These are phyloP conservation scores for Pipistrellus pipistrellus DNA, from an alignment of 2,797 vertebrate species.

Conservation along the genomic window DNA sequence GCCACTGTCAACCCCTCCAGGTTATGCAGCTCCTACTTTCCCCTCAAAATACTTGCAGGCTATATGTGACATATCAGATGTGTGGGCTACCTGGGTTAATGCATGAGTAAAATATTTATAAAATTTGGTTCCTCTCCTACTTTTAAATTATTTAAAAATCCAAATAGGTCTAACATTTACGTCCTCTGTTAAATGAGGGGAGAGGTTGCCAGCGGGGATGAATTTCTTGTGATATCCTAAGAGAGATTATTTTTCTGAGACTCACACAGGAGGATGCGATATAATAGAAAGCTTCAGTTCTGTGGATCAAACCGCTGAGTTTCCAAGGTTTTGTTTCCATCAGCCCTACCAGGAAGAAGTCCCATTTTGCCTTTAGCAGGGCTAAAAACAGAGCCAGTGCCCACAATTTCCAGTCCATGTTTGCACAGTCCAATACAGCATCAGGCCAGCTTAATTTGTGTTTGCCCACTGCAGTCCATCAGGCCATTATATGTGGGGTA, in stretches of 20 bases:
- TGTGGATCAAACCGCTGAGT: neutral
- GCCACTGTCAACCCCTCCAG: too few relatives aligned
- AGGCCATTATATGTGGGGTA: neutral
- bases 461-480: neutral
- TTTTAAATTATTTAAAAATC: neutral
- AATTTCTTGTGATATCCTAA: neutral
- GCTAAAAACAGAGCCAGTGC: neutral
- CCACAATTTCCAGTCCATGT: neutral
- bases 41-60: neutral
- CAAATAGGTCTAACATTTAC: neutral
- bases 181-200: neutral
- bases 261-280: neutral
- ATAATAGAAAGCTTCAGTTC: neutral
- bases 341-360: neutral
- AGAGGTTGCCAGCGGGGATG: neutral
- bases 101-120: neutral
- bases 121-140: neutral
- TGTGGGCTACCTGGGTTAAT: neutral
- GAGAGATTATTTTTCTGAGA: neutral
- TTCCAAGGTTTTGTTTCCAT: neutral
- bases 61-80: fast-evolving
- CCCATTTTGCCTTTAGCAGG: neutral
- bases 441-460: neutral
- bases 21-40: neutral
- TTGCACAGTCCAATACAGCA: neutral